phyloP scores from a whole-genome alignment of 2,113 vertebrate genomes.

The Delphinus delphis region DNA sequence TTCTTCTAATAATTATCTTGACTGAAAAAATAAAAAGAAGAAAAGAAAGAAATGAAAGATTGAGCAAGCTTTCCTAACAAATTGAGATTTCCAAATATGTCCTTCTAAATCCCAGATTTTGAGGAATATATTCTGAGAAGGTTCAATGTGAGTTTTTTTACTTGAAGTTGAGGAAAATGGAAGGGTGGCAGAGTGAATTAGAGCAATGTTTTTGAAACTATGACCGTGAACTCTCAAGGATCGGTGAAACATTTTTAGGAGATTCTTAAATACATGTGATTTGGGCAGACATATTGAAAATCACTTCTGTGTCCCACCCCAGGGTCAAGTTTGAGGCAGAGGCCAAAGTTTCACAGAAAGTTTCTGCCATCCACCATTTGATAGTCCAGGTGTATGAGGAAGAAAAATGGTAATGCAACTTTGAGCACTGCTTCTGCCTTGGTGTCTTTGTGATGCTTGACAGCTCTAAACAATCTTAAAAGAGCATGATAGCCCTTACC shows the following conservation, averaged over 20 bases:
- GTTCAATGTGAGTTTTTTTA: neutral
- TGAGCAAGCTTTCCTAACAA: neutral
- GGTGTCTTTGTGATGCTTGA: neutral
- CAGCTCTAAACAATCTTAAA: neutral
- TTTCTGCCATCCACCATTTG: neutral
- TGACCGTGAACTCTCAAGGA: neutral
- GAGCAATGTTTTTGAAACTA: neutral
- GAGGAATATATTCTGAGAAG: neutral
- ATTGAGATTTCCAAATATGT: neutral
- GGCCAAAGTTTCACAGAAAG: neutral
- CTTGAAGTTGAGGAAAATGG: neutral
- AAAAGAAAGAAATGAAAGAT: neutral
- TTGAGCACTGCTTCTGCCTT: neutral
- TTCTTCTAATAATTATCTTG: neutral
- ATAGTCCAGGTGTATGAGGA: neutral
- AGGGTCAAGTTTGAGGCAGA: neutral
- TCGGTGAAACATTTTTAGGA: neutral
- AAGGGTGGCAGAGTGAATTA: neutral
- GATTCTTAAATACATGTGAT: neutral
- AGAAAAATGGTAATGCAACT: neutral
- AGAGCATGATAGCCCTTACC: neutral
- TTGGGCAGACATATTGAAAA: neutral
- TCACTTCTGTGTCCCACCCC: neutral
- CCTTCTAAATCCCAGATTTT: constrained; percentile 12
- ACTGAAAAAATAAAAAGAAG: neutral